These are phyloP conservation scores for Ormyrus nitidulus DNA, from an alignment of 2,888 invertebrate genomes.

Conservation along the genomic window DNA sequence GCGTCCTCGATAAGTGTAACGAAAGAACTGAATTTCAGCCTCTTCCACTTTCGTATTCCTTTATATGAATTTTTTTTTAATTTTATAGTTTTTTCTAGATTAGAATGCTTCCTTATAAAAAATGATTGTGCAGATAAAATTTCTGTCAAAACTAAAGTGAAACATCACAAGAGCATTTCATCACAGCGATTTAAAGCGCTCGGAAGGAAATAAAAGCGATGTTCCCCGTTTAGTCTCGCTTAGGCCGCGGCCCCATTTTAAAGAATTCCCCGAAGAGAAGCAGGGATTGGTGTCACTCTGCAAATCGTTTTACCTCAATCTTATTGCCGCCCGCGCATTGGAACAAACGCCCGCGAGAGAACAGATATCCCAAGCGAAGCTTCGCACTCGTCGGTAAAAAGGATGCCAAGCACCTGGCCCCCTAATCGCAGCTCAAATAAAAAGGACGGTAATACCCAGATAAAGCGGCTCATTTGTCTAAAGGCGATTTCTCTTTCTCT, in stretches of 20 bases:
- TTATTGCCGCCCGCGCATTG: constrained; percentile 40
- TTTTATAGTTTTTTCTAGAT: too few relatives aligned
- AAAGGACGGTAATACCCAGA: constrained; percentile 72
- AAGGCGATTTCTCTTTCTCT: constrained; percentile 70
- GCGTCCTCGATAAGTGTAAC: constrained; percentile 59
- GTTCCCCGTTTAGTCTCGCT: constrained; percentile 20
- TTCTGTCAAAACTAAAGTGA: too few relatives aligned
- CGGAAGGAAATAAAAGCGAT: constrained; percentile 4
- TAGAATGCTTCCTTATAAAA: too few relatives aligned
- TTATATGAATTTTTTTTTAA: too few relatives aligned
- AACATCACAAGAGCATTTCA: too few relatives aligned
- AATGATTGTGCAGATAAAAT: too few relatives aligned
- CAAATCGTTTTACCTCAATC: constrained; percentile 73
- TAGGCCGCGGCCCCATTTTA: constrained; percentile 52
- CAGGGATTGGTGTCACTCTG: constrained; percentile 59
- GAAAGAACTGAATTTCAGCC: neutral
- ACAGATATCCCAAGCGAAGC: constrained; percentile 38
- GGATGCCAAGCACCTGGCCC: constrained; percentile 58
- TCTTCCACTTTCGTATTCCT: neutral
- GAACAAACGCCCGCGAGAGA: neutral
- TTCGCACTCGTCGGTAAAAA: constrained; percentile 32
- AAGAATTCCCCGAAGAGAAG: constrained; percentile 64
- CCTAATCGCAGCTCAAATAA: constrained; percentile 73
- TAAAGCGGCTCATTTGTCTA: constrained; percentile 75
- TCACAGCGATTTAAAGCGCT: neutral